These are phyloP conservation scores for Cyclura pinguis DNA, from an alignment of 2,797 vertebrate genomes.

Conservation along the genomic window DNA sequence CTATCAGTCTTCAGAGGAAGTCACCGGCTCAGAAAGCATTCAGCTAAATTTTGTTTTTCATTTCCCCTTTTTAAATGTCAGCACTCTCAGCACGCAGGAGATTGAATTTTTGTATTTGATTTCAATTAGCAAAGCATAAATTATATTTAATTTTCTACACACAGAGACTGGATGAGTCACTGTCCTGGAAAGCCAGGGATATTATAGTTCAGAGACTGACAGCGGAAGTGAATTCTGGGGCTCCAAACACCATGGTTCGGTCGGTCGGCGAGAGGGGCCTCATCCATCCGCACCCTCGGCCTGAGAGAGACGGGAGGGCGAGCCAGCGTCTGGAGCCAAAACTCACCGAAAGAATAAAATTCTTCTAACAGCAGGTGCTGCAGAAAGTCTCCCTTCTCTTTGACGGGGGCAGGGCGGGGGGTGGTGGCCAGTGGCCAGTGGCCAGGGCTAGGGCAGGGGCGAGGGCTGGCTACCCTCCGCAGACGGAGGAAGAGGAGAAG, in stretches of 20 bases:
- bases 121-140: slow-evolving; percentile 83
- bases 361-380: slow-evolving; percentile 46
- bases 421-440: not conserved
- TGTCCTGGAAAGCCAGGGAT: slow-evolving; percentile 68
- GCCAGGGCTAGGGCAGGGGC: not conserved
- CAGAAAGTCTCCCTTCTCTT: slow-evolving; percentile 25
- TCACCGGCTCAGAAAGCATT: slow-evolving; percentile 21
- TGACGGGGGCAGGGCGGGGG: rapidly evolving
- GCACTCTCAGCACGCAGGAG: slow-evolving; percentile 67
- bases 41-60: slow-evolving; percentile 42
- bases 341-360: slow-evolving; percentile 65
- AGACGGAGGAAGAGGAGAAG: not conserved
- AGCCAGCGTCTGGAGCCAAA: slow-evolving; percentile 28
- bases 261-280: no score
- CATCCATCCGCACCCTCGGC: slow-evolving; percentile 32
- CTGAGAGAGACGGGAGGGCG: slow-evolving; percentile 24
- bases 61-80: slow-evolving; percentile 63
- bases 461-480: not conserved
- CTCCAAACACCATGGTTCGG: slow-evolving; percentile 25
- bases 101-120: slow-evolving; percentile 81
- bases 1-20: not conserved
- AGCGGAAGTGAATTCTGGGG: slow-evolving; percentile 45
- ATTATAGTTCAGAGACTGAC: slow-evolving; percentile 62
- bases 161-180: slow-evolving; percentile 67
- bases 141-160: slow-evolving; percentile 78